phyloP scores from a whole-genome alignment of 2,113 vertebrate species.

The Crotalus horridus region DNA sequence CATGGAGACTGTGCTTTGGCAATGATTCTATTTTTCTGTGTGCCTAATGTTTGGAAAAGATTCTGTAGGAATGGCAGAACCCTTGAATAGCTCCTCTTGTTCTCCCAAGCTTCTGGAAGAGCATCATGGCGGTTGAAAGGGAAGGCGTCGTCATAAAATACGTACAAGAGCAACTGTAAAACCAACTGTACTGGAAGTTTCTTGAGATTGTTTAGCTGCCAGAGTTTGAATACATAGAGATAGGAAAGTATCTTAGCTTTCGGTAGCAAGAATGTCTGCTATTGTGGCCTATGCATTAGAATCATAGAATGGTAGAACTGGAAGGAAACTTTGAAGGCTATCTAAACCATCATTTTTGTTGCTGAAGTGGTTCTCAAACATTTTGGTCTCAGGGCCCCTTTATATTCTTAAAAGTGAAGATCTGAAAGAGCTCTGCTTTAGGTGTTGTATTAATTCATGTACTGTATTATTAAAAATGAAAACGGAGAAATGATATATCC shows the following conservation, averaged over 20 bases:
- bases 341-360: neutral
- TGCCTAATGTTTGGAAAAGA: constrained; percentile 65
- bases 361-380: neutral
- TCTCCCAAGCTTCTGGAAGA: constrained; percentile 53
- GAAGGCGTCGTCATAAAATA: constrained; percentile 63
- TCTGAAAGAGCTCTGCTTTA: neutral
- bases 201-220: constrained; percentile 46
- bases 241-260: constrained; percentile 20
- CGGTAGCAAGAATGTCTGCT: neutral
- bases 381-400: neutral
- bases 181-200: constrained; percentile 48
- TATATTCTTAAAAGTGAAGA: neutral
- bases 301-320: neutral
- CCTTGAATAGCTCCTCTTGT: constrained; percentile 70
- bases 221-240: constrained; percentile 19
- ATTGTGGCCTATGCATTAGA: neutral
- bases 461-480: neutral
- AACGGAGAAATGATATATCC: neutral
- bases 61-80: constrained; percentile 48
- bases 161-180: constrained; percentile 53
- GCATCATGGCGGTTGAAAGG: constrained; percentile 42
- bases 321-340: neutral
- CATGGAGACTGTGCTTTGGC: constrained; percentile 66
- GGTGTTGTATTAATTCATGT: neutral
- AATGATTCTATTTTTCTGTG: constrained; percentile 58